Conservation (phyloP, 2,797 vertebrate species). For the Todus mexicanus region DNA sequence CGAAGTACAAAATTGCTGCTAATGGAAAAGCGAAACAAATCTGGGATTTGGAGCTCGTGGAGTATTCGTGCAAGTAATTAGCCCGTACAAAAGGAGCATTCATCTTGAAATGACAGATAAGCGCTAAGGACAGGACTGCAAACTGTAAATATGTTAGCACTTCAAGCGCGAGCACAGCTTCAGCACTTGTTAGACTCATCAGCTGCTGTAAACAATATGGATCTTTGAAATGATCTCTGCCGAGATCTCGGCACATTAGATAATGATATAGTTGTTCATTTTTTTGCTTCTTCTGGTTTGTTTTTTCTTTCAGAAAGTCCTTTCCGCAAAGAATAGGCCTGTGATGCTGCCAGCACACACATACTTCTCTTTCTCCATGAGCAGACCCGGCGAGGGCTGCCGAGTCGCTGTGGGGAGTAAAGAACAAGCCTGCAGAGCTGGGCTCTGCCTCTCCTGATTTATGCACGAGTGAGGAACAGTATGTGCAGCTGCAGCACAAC, state of each 20-base stretch:
- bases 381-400: background rate
- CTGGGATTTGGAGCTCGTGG: slow-evolving; percentile 58
- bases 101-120: slow-evolving; percentile 59
- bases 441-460: background rate
- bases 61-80: slow-evolving; percentile 68
- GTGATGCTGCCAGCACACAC: background rate
- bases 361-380: background rate
- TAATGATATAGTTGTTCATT: slow-evolving; percentile 58
- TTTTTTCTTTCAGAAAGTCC: background rate
- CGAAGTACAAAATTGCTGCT: slow-evolving; percentile 51
- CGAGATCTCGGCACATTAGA: slow-evolving; percentile 27
- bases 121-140: slow-evolving; percentile 1
- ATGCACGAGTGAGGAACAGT: background rate
- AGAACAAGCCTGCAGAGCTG: background rate
- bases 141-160: slow-evolving; percentile 50
- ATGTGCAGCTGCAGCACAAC: slow-evolving; percentile 12
- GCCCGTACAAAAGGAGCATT: slow-evolving; percentile 62
- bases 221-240: slow-evolving; percentile 49
- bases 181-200: slow-evolving; percentile 62
- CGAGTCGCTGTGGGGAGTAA: background rate
- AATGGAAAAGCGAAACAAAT: slow-evolving; percentile 62
- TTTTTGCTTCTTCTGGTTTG: slow-evolving; percentile 31
- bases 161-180: background rate
- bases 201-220: slow-evolving; percentile 65
- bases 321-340: slow-evolving; percentile 14